A percentile compares a stretch with the other conserved stretches of the same genome.
Conservation (phyloP, 2,797 vertebrate species). For the Ctenochaetus hawaiiensis region DNA sequence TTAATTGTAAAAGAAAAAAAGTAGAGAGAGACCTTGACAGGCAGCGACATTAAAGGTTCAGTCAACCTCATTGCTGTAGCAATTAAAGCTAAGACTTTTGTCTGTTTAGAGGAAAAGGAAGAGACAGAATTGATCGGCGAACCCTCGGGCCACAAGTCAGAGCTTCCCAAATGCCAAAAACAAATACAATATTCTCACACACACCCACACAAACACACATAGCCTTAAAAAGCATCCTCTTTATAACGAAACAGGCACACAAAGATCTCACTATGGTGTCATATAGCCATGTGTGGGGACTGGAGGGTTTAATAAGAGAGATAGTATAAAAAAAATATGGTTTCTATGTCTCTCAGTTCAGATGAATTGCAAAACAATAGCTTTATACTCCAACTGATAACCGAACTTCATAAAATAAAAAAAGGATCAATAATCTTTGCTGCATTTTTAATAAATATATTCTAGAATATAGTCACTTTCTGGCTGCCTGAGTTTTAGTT, state of each 20-base stretch:
- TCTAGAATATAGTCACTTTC: background rate
- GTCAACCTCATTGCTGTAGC: slow-evolving; percentile 40
- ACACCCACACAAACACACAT: background rate
- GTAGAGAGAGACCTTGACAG: slow-evolving; percentile 20
- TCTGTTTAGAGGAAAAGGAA: slow-evolving; percentile 61
- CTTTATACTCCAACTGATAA: background rate
- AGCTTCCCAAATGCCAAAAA: slow-evolving; percentile 53
- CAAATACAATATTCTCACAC: slow-evolving; percentile 48
- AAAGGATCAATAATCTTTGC: background rate
- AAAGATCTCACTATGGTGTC: slow-evolving; percentile 29
- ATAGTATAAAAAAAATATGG: slow-evolving; percentile 14
- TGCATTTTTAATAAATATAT: background rate
- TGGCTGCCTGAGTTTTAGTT: background rate
- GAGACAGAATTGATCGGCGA: slow-evolving; percentile 63
- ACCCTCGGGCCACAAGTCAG: slow-evolving; percentile 42
- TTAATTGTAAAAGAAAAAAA: slow-evolving; percentile 14
- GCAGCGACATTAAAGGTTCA: slow-evolving; percentile 45
- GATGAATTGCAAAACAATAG: background rate
- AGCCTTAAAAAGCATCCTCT: slow-evolving; percentile 22
- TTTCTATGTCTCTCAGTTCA: background rate
- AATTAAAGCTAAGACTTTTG: slow-evolving; percentile 63
- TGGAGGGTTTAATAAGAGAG: slow-evolving; percentile 27
- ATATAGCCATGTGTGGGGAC: background rate
- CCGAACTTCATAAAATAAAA: background rate
- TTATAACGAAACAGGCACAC: slow-evolving; percentile 19